Evolutionary conservation across 2,888 invertebrate genomes (phyloP).

Genomic region (Epirrita christyi): DNA sequence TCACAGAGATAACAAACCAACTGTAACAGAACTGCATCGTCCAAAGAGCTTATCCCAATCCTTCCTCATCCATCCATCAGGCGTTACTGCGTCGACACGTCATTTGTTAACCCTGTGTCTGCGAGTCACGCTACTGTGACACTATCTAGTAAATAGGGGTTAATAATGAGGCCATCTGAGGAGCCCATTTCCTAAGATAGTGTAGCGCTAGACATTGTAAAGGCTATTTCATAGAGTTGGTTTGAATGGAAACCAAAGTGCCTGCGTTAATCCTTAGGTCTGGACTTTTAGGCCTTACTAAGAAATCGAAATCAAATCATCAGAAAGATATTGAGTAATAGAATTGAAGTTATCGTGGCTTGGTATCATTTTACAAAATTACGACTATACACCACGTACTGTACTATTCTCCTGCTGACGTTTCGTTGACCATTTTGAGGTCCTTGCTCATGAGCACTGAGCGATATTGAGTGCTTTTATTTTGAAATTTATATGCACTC

Average conservation of each 20-base stretch:
- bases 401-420: too few relatives aligned
- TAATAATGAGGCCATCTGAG: conserved; percentile 12
- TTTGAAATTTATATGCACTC: too few relatives aligned
- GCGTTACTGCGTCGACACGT: conserved; percentile 20
- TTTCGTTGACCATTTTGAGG: too few relatives aligned
- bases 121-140: conserved; percentile 9
- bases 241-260: not conserved
- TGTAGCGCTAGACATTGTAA: not conserved
- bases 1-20: not conserved
- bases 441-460: too few relatives aligned
- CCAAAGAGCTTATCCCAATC: conserved; percentile 23
- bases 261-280: too few relatives aligned
- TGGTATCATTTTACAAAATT: too few relatives aligned
- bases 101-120: conserved; percentile 17
- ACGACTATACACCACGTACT: too few relatives aligned
- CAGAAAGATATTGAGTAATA: too few relatives aligned
- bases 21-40: conserved; percentile 25
- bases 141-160: conserved; percentile 22
- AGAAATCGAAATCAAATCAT: too few relatives aligned
- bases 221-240: not conserved
- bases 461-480: too few relatives aligned
- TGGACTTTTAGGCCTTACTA: too few relatives aligned
- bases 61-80: conserved; percentile 21
- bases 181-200: not conserved
- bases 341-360: too few relatives aligned